Evolutionary conservation across 2,113 vertebrate genomes (phyloP), one percentile per base, ranked within the genome.

Genomic region (Rafetus swinhoei): DNA sequence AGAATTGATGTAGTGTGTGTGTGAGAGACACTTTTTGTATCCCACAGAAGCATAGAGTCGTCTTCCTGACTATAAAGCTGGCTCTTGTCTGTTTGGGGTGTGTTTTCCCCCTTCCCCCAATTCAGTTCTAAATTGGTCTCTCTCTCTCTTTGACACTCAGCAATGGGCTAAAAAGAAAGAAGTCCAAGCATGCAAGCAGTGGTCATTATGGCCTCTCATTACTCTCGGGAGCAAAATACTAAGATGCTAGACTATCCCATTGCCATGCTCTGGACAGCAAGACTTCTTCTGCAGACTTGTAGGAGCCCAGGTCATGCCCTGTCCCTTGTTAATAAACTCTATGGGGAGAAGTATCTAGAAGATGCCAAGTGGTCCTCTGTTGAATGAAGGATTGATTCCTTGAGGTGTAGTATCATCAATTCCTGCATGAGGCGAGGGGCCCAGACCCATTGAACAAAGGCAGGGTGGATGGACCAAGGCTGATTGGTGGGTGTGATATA

Each of bases 141-240:
- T 92, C 25, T 13, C 4, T 92, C 84, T 88, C 56, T 15, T 25
- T 93, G 27, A 57, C 62, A 92, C 82, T 95, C 84, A 95, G 3
- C 84, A 86, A 62, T 82, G 89, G 39, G 90, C 86, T 92, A 35
- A 93, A 84, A 93, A 76, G 57, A 79, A 89, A 91, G 45, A 45
- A 45, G 45, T 77, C 84, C 2, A 55, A 50, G 92, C 90, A 53
- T 86, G 60, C 77, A 86, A 82, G 39, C 25, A 87, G 81, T 79
- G 90, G 89, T 90, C 87, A 93, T 93, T 87, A 13, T 7, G 91
- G 62, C 39, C 86, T 88, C 10, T 25, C 18, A 32, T 81, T 62
- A 93, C 57, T 54, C 3, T 50, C 7, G 6, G 10, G 76, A 45
- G 79, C 72, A 86, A 88, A 90, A 89, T 79, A 27, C 45, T 85